Evolutionary conservation across 2,888 invertebrate genomes (phyloP).

Genomic region (Lithodes maja): DNA sequence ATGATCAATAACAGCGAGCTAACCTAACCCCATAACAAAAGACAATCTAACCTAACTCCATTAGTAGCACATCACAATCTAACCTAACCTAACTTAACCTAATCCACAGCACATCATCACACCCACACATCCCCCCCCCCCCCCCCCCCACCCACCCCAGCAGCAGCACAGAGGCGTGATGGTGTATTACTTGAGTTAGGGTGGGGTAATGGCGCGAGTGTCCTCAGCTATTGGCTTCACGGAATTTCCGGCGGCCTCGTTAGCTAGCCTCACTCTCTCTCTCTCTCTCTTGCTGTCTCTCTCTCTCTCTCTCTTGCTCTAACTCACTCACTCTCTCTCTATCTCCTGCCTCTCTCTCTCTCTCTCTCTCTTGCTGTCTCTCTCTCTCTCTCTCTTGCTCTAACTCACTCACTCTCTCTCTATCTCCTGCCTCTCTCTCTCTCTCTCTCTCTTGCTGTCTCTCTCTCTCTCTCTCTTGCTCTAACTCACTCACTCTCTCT

Average conservation of each 20-base stretch:
- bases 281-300: neutral
- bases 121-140: too few relatives aligned
- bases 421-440: neutral
- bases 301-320: neutral
- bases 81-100: too few relatives aligned
- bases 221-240: constrained; percentile 57
- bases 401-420: too few relatives aligned
- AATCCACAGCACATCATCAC: too few relatives aligned
- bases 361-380: neutral
- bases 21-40: too few relatives aligned
- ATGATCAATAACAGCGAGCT: too few relatives aligned
- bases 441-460: neutral
- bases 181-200: constrained; percentile 60
- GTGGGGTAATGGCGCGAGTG: constrained; percentile 54
- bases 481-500: neutral
- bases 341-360: constrained; percentile 22
- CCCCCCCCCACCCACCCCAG: too few relatives aligned
- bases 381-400: neutral
- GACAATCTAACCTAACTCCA: too few relatives aligned
- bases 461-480: neutral
- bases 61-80: too few relatives aligned
- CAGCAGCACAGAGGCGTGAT: neutral
- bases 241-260: constrained; percentile 56
- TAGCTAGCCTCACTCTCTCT: constrained; percentile 16
- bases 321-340: constrained; percentile 22